Percentiles rank a stretch among this genome's conserved stretches.
Conservation (phyloP, 2,113 vertebrate species). For the Rhinoderma darwinii region DNA sequence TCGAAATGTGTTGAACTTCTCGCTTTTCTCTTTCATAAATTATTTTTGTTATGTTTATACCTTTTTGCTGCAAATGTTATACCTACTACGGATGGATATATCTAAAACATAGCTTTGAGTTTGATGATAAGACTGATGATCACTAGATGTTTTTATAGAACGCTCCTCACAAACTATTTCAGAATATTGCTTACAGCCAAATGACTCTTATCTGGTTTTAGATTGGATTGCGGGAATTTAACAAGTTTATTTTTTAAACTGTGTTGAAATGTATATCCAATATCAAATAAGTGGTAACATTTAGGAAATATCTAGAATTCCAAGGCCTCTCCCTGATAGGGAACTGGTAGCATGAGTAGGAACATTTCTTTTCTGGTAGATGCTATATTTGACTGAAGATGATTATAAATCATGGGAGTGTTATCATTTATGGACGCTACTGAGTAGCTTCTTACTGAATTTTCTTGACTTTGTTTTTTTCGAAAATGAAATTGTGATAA, state of each 20-base stretch:
- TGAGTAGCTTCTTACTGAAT: neutral
- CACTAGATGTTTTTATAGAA: neutral
- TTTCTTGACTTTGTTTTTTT: neutral
- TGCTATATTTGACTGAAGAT: neutral
- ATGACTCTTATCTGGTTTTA: conserved; percentile 32
- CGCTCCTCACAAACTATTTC: conserved; percentile 12
- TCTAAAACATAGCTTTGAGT: neutral
- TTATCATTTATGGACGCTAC: neutral
- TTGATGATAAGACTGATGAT: conserved; percentile 16
- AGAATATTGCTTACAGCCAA: conserved; percentile 23
- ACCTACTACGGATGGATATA: too few species aligned
- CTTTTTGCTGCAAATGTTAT: too few species aligned
- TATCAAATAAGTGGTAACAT: conserved; percentile 37
- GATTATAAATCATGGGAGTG: neutral
- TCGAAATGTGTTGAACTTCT: neutral
- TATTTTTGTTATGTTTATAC: too few species aligned
- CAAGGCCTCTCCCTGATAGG: conserved; percentile 8
- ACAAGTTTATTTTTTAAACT: conserved; percentile 40
- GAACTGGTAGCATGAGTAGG: neutral
- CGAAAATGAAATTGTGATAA: neutral
- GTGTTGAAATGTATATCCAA: conserved; percentile 39
- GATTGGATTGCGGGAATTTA: conserved; percentile 33
- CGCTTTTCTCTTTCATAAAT: neutral
- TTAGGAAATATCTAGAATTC: conserved; percentile 40
- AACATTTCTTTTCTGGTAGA: neutral